These are phyloP conservation scores for Apodemia zela DNA, from an alignment of 2,888 invertebrate species.

Conservation along the genomic window DNA sequence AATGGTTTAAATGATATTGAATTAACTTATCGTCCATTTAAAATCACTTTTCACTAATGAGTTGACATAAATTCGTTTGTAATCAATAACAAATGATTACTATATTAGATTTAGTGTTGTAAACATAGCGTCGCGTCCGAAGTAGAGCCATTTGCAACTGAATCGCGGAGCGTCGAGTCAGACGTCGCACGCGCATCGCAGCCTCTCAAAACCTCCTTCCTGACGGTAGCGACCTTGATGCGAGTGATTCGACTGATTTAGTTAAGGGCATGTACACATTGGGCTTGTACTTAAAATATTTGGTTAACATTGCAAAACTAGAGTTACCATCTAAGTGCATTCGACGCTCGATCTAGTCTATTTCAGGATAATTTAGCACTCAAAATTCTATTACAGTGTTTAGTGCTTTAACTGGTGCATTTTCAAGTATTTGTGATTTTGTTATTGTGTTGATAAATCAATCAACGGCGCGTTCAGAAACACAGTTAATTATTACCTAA, in stretches of 20 bases:
- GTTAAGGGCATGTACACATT: no score
- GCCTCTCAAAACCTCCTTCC: constrained; percentile 34
- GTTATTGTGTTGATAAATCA: no score
- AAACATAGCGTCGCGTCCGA: constrained; percentile 19
- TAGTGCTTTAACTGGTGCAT: no score
- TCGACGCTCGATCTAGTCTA: no score
- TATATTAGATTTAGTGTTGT: constrained; percentile 8
- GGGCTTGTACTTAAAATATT: no score
- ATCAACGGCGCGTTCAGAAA: no score
- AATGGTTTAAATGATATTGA: not conserved
- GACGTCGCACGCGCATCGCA: constrained; percentile 43
- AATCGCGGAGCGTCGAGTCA: not conserved
- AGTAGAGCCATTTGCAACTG: constrained; percentile 13
- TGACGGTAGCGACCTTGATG: constrained; percentile 54
- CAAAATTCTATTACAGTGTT: no score
- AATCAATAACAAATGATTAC: not conserved
- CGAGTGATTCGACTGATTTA: constrained; percentile 20
- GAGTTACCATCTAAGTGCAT: no score
- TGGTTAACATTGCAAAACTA: no score
- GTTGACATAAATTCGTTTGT: not conserved
- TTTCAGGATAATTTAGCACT: no score
- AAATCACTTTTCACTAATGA: not conserved
- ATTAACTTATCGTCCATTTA: not conserved
- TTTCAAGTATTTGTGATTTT: no score
- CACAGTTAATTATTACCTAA: no score